Conservation (phyloP, 2,113 vertebrate genomes). For the Pseudorhombus dupliciocellatus region DNA sequence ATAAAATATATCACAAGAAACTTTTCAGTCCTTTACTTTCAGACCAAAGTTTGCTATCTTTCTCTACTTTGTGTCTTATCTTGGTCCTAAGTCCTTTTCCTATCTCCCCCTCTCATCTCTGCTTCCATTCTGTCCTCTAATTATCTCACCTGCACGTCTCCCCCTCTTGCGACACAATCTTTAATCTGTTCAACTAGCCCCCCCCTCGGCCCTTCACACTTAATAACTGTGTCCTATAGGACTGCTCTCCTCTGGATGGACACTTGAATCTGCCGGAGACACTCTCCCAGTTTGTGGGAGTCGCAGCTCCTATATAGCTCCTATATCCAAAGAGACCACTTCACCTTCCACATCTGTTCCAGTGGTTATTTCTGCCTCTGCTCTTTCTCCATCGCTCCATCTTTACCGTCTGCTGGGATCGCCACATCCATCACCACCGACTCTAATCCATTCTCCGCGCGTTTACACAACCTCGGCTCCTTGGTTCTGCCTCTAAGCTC, state of each 20-base stretch:
- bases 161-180: conserved; percentile 18
- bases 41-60: conserved; percentile 1
- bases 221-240: background rate
- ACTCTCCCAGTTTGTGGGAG: too few species aligned
- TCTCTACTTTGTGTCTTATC: conserved; percentile 26
- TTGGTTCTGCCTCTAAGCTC: background rate
- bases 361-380: background rate
- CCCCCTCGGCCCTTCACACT: conserved; percentile 1
- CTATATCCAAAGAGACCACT: background rate
- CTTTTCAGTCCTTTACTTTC: background rate
- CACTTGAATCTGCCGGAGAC: background rate
- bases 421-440: background rate
- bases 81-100: conserved; percentile 19
- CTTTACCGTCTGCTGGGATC: background rate
- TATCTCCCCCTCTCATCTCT: conserved; percentile 42
- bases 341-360: background rate
- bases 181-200: conserved; percentile 26
- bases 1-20: conserved; percentile 20
- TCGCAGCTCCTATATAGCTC: background rate
- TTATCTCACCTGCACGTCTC: conserved; percentile 39
- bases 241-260: background rate
- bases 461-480: background rate
- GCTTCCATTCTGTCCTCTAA: conserved; percentile 29
- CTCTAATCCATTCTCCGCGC: background rate
- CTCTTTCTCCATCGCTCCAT: background rate